These are phyloP conservation scores for Myopa tessellatipennis DNA, from an alignment of 2,888 invertebrate species.

Conservation along the genomic window DNA sequence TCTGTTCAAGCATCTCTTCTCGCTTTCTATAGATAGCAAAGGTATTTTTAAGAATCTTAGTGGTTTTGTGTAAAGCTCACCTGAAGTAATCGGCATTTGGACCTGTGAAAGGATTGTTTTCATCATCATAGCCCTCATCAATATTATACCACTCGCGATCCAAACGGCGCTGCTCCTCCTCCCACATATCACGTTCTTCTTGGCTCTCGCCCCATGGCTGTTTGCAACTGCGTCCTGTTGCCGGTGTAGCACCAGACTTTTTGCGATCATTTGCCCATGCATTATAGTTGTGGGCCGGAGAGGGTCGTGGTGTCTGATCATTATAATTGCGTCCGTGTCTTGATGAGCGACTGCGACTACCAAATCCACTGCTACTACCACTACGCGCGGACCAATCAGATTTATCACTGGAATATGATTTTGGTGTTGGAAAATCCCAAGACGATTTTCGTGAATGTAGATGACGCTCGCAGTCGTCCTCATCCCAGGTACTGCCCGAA, in stretches of 20 bases:
- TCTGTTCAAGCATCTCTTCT: conserved; percentile 91
- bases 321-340: conserved; percentile 66
- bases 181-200: conserved; percentile 85
- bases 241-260: conserved; percentile 75
- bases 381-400: conserved; percentile 63
- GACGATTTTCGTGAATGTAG: conserved; percentile 76
- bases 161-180: conserved; percentile 87
- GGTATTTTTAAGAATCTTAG: not conserved
- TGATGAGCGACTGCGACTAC: conserved; percentile 60
- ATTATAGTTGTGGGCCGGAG: conserved; percentile 86
- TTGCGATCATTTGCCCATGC: conserved; percentile 79
- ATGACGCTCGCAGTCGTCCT: conserved; percentile 71
- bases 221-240: conserved; percentile 64
- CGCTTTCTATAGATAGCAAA: conserved; percentile 74
- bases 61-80: conserved; percentile 36
- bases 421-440: conserved; percentile 95
- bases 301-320: conserved; percentile 82
- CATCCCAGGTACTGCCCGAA: conserved; percentile 73
- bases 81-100: conserved; percentile 89
- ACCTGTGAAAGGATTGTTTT: conserved; percentile 91
- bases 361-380: conserved; percentile 47
- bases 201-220: conserved; percentile 73
- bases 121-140: conserved; percentile 93
- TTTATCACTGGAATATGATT: conserved; percentile 68
- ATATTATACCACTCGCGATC: conserved; percentile 98